phyloP scores from a whole-genome alignment of 2,888 invertebrate genomes.

The Nasonovia ribisnigri region DNA sequence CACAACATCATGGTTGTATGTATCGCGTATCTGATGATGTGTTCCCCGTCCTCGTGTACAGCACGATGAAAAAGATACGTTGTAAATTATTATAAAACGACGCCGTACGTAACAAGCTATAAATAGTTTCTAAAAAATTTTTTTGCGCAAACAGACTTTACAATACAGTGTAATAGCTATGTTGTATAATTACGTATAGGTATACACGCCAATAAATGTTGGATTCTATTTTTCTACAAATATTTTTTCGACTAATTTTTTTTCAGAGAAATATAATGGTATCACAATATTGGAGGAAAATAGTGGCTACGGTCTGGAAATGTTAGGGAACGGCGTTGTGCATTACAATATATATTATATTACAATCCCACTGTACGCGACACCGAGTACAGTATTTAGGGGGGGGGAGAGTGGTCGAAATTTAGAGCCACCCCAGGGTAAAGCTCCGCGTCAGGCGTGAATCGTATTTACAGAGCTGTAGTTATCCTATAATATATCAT shows the following conservation, averaged over 20 bases:
- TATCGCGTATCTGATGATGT: background rate
- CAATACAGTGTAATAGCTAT: background rate
- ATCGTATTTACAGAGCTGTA: background rate
- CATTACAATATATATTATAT: background rate
- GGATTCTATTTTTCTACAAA: too few relatives aligned
- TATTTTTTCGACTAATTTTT: too few relatives aligned
- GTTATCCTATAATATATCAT: background rate
- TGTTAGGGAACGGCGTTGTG: background rate
- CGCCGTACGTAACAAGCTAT: background rate
- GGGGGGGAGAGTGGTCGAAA: background rate
- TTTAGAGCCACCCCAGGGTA: background rate
- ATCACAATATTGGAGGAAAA: too few relatives aligned
- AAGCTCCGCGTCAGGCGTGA: background rate
- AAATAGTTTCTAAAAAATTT: background rate
- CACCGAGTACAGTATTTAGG: background rate
- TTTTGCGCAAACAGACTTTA: background rate
- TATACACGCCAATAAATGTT: too few relatives aligned
- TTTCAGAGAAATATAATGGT: too few relatives aligned
- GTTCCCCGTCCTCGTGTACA: background rate
- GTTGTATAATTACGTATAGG: background rate
- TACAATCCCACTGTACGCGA: background rate
- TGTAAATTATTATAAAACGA: background rate
- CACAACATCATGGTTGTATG: background rate
- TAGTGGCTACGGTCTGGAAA: background rate
- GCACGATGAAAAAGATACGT: background rate